phyloP scores from a whole-genome alignment of 2,888 invertebrate species.

The Metellina segmentata region DNA sequence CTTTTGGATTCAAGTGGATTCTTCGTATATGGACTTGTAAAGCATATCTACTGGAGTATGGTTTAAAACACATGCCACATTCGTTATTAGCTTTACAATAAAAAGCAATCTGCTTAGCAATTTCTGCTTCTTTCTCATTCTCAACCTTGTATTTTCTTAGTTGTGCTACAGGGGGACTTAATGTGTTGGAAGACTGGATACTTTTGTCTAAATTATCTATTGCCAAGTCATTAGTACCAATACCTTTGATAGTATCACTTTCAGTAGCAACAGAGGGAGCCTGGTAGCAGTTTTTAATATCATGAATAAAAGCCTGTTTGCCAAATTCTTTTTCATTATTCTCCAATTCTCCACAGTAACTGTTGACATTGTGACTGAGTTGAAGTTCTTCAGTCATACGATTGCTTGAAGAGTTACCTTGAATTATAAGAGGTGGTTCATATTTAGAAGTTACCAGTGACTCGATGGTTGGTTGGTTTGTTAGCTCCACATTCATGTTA shows the following conservation, averaged over 20 bases:
- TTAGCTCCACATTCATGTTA: too few species aligned
- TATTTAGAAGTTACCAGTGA: too few species aligned
- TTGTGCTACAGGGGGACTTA: neutral
- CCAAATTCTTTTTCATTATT: too few species aligned
- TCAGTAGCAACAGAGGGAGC: neutral
- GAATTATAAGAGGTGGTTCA: too few species aligned
- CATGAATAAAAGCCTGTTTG: too few species aligned
- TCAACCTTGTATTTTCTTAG: neutral
- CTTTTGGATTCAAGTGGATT: neutral
- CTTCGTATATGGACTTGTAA: neutral
- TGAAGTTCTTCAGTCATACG: too few species aligned
- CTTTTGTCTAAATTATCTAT: neutral
- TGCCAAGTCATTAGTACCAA: neutral
- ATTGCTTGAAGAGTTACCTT: too few species aligned
- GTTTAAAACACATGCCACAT: neutral
- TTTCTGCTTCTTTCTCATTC: neutral
- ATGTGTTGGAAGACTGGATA: neutral
- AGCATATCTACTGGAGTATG: neutral
- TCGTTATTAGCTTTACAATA: neutral
- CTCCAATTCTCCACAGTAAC: too few species aligned
- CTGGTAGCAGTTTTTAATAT: neutral
- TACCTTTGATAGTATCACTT: neutral
- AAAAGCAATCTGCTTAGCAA: neutral
- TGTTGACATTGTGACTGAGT: too few species aligned
- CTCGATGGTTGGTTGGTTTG: too few species aligned